Evolutionary conservation across 1,140 invertebrate genomes (phyloP), one percentile per base, ranked within the genome.

Genomic region (Phortica variegata): DNA sequence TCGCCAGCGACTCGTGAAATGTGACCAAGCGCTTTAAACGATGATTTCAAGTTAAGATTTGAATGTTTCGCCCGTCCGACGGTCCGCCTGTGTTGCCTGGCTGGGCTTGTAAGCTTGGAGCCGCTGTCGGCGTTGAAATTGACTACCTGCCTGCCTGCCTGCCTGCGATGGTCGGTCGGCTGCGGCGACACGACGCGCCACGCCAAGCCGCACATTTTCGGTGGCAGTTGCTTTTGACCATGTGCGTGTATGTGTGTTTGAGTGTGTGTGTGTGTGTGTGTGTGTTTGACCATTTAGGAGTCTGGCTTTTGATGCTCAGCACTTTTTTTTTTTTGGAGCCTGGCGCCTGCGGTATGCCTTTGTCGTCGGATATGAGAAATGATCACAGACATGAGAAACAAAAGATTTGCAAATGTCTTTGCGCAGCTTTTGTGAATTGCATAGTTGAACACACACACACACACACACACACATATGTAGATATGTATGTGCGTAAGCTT

Each of bases 21-120:
- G n/a, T n/a, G n/a, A n/a, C n/a, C n/a, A n/a, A n/a, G n/a, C 40
- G 47, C 21, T 43, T 21, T 34, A 49, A 43, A 43, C 29, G 51
- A 69, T 71, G 68, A 71, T 71, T 71, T 71, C 62, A 44, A 72
- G 68, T 71, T 71, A 71, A 71, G 68, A 71, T 71, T 71, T 71
- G 68, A 71, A 71, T 71, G 68, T 68, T 54, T 53, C 52, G 52
- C 43, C 31, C 56, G 68, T 57, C 68, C 63, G 68, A 66, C 68
- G 60, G 57, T 56, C 49, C 58, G 48, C 54, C 38, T 31, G 40
- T 32, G 39, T 52, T 49, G 57, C 46, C 56, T 59, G 57, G 54
- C 56, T 60, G 43, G 53, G 6, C 37, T 18, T 9, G n/a, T n/a
- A n/a, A n/a, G n/a, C n/a, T n/a, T n/a, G n/a, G n/a, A n/a, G n/a